Conservation (phyloP, 2,888 invertebrate genomes). For the Yponomeuta plumbellus region DNA sequence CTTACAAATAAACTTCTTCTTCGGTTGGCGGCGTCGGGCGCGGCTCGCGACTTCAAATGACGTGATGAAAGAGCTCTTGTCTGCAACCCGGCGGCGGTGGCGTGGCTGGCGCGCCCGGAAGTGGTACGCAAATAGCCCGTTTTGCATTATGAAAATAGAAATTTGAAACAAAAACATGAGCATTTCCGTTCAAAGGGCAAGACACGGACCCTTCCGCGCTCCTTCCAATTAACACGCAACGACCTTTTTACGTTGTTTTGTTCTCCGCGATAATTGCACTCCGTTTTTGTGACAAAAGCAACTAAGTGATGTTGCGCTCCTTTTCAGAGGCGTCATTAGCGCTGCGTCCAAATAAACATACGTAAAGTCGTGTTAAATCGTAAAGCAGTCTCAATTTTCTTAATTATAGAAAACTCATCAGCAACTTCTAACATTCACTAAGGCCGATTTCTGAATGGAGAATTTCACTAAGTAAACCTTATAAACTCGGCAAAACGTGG, state of each 20-base stretch:
- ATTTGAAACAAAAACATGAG: constrained; percentile 44
- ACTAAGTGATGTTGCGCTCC: not conserved
- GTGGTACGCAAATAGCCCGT: constrained; percentile 58
- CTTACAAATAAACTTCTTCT: too few relatives aligned
- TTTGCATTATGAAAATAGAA: constrained; percentile 59
- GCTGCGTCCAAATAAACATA: not conserved
- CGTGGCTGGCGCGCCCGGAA: constrained; percentile 35
- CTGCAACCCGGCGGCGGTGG: constrained; percentile 27
- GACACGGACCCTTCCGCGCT: constrained; percentile 18
- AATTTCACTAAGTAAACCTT: too few relatives aligned
- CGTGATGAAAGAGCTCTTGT: constrained; percentile 44
- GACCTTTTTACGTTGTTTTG: not conserved
- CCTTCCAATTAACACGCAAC: constrained; percentile 31
- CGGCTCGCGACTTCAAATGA: constrained; percentile 13
- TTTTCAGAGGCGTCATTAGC: not conserved
- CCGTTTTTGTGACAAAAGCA: not conserved
- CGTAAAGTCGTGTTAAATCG: too few relatives aligned
- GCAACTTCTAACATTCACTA: not conserved
- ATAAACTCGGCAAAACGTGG: too few relatives aligned
- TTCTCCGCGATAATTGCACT: not conserved
- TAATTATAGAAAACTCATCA: not conserved
- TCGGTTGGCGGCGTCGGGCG: not conserved
- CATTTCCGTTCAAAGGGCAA: constrained; percentile 39
- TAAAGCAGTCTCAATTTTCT: not conserved
- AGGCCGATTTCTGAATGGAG: too few relatives aligned